Conservation (phyloP, 53 echinoderm and acorn worm genomes). For the Pentamera pediparva region DNA sequence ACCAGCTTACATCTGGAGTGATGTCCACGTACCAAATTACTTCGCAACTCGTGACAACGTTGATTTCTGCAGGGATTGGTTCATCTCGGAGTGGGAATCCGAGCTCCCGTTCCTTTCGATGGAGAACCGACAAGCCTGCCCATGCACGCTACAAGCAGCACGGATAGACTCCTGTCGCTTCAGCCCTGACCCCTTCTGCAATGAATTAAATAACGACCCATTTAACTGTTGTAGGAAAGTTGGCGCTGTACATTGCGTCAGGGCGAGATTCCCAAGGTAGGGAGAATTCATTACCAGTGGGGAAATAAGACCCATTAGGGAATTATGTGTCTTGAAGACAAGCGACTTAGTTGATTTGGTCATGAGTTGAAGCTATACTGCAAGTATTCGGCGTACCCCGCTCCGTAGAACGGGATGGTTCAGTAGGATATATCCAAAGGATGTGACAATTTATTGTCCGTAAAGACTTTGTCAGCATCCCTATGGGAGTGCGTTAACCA, state of each 20-base stretch:
- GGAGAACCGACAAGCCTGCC: constrained; percentile 49
- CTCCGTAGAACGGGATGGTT: too few relatives aligned
- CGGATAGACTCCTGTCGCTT: constrained; percentile 56
- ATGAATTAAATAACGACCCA: background rate
- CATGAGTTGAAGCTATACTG: too few relatives aligned
- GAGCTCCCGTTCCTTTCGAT: background rate
- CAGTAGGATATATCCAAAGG: too few relatives aligned
- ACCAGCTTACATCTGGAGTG: constrained; percentile 49
- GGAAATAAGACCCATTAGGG: too few relatives aligned
- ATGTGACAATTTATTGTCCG: too few relatives aligned
- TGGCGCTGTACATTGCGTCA: constrained; percentile 65
- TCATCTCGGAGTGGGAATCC: background rate
- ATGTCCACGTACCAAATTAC: constrained; percentile 57
- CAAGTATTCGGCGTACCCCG: too few relatives aligned
- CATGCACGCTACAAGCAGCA: constrained; percentile 63
- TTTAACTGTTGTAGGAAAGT: constrained; percentile 46
- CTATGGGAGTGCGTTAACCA: too few relatives aligned
- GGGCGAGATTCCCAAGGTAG: constrained; percentile 54
- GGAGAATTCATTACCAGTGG: too few relatives aligned
- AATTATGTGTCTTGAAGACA: too few relatives aligned
- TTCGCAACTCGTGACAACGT: background rate
- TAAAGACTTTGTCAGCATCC: too few relatives aligned
- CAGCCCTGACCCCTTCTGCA: constrained; percentile 51
- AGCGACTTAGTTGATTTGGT: too few relatives aligned
- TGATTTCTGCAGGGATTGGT: constrained; percentile 28